These are phyloP conservation scores for Tetragnatha versicolor DNA, from an alignment of 1,140 invertebrate genomes.

Conservation along the genomic window DNA sequence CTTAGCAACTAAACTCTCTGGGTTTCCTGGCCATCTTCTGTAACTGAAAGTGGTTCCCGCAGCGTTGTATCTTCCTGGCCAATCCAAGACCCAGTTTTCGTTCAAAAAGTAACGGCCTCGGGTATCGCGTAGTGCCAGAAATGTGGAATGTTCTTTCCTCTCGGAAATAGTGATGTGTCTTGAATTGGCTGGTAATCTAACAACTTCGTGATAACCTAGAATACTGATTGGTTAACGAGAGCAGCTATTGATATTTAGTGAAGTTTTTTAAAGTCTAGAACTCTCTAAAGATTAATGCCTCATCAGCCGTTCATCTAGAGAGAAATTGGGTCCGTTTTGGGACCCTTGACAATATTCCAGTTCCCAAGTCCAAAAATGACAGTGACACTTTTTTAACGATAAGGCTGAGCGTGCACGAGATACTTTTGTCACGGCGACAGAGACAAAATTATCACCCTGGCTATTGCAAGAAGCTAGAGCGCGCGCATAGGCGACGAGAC, in stretches of 20 bases:
- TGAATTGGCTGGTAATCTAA: slow-evolving; percentile 79
- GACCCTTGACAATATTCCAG: not conserved
- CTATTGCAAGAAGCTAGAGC: too few species aligned
- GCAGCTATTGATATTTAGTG: not conserved
- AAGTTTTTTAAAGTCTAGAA: not conserved
- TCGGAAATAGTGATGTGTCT: slow-evolving; percentile 84
- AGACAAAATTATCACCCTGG: too few species aligned
- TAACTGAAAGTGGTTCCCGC: slow-evolving; percentile 83
- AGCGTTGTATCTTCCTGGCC: slow-evolving; percentile 81
- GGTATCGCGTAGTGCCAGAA: slow-evolving; percentile 77
- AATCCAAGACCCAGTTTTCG: slow-evolving; percentile 82
- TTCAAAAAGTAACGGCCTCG: slow-evolving; percentile 79
- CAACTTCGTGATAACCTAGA: slow-evolving; percentile 71
- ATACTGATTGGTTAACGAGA: not conserved
- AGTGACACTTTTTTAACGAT: too few species aligned
- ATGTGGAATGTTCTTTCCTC: slow-evolving; percentile 79
- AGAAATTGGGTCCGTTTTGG: too few species aligned
- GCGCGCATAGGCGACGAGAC: too few species aligned
- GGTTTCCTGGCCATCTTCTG: slow-evolving; percentile 69
- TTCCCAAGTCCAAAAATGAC: too few species aligned
- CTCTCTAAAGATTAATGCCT: not conserved
- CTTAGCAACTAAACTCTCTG: slow-evolving; percentile 18
- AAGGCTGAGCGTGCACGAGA: too few species aligned
- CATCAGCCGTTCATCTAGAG: not conserved
- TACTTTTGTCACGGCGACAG: too few species aligned